phyloP scores from a whole-genome alignment of 2,888 invertebrate species.

The Cheilosia grossa region DNA sequence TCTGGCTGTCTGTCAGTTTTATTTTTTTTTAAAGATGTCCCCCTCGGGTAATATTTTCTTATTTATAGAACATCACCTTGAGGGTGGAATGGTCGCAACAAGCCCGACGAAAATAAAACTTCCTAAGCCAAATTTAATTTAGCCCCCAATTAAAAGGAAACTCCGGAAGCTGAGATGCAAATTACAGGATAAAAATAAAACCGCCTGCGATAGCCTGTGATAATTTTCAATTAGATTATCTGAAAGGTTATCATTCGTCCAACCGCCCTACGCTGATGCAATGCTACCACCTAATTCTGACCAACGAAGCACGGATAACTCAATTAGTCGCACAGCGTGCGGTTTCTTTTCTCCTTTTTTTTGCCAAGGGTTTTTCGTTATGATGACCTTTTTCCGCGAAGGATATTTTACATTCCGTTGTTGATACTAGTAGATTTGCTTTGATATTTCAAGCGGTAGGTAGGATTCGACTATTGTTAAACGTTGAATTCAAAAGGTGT shows the following conservation, averaged over 20 bases:
- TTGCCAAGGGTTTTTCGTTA: conserved; percentile 23
- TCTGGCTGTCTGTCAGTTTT: conserved; percentile 3
- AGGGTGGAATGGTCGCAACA: conserved; percentile 47
- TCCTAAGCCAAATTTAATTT: conserved; percentile 53
- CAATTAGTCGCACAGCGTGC: conserved; percentile 63
- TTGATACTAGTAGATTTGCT: conserved; percentile 1
- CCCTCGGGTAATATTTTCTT: conserved; percentile 36
- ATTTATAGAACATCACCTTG: conserved; percentile 52
- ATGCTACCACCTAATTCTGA: conserved; percentile 63
- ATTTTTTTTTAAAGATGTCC: conserved; percentile 27
- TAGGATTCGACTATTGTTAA: conserved; percentile 39
- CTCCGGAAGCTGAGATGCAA: conserved; percentile 51
- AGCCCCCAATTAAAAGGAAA: conserved; percentile 67
- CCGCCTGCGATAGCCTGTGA: conserved; percentile 60
- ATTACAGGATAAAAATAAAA: conserved; percentile 61
- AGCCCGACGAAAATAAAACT: conserved; percentile 21
- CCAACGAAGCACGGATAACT: conserved; percentile 66
- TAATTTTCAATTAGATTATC: conserved; percentile 73
- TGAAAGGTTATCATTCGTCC: conserved; percentile 40
- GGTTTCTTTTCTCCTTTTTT: conserved; percentile 1
- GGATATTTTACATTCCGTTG: conserved; percentile 8
- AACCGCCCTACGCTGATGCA: conserved; percentile 28
- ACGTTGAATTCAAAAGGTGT: conserved; percentile 38
- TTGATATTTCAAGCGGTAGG: conserved; percentile 55
- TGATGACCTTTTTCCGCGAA: conserved; percentile 56